These are phyloP conservation scores for Reticulitermes lucifugus DNA, from an alignment of 2,888 invertebrate species.

Conservation along the genomic window DNA sequence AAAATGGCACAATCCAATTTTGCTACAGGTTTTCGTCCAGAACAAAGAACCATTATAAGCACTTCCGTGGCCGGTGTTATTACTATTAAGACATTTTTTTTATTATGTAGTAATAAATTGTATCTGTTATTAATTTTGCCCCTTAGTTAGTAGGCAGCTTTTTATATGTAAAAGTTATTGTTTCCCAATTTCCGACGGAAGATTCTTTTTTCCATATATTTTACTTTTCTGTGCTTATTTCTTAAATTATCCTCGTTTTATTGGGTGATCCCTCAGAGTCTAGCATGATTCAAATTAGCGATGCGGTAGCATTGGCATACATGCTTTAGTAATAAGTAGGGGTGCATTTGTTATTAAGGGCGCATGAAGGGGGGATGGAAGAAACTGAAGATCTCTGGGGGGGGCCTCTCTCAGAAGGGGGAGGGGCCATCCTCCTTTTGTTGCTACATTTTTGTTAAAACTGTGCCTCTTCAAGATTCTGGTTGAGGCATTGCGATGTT, in stretches of 20 bases:
- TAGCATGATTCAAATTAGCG: background rate
- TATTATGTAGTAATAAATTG: constrained; percentile 43
- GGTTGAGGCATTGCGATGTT: constrained; percentile 12
- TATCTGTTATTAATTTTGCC: constrained; percentile 47
- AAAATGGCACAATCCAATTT: constrained; percentile 49
- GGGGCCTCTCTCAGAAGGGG: background rate
- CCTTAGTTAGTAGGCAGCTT: constrained; percentile 52
- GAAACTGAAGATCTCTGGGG: constrained; percentile 35
- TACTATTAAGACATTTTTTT: constrained; percentile 46
- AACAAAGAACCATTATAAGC: constrained; percentile 36
- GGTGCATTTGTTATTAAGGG: constrained; percentile 29
- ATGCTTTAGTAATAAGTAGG: constrained; percentile 29
- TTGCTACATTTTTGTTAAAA: constrained; percentile 46
- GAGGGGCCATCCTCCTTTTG: constrained; percentile 36
- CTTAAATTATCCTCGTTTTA: constrained; percentile 50
- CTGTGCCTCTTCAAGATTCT: constrained; percentile 19
- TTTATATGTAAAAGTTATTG: constrained; percentile 43
- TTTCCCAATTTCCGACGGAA: constrained; percentile 48
- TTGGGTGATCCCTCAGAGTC: constrained; percentile 13
- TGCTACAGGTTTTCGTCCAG: constrained; percentile 49
- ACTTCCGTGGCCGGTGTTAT: constrained; percentile 49
- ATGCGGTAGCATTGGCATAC: constrained; percentile 8
- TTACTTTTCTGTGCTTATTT: constrained; percentile 44
- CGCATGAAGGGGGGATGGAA: background rate
- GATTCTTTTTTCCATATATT: constrained; percentile 37